Evolutionary conservation across 1,140 invertebrate species (phyloP), one percentile per base, ranked within the genome.

Genomic region (Brachionus rubens): DNA sequence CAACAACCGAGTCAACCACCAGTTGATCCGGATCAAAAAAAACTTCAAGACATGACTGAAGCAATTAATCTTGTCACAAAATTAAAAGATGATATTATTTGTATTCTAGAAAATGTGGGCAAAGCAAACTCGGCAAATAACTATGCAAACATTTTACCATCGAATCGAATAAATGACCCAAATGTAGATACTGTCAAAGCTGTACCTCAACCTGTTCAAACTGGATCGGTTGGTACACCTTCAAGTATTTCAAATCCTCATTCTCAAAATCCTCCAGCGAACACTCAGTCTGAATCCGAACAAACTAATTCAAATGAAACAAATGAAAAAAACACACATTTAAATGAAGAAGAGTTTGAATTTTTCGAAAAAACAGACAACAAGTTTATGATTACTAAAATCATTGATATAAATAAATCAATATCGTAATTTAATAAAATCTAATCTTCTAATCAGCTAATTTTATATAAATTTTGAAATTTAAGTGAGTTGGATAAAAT

Each of bases 41-140:
- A 72, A 40, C 16, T 72, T 50, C 68, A 72, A 30, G 68, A 72
- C 41, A 48, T 72, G 50, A 21, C 6, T 40, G 68, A 72, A 41
- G 50, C 68, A 10, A 48, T 72, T 12, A 33, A 19, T 40, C 28
- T 72, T 3, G 28, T 72, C 12, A 46, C 16, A 19, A 72, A 54
- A 14, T 41, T 72, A 10, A 48, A 41, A 50, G 43, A 72, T 14
- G 46, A 48, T 54, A 72, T 72, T 9, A 47, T 40, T 40, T 2
- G 24, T 28, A 50, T 72, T 7, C 50, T 72, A 33, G 68, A 72
- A 19, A 72, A 72, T 72, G 46, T 72, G 0, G 68, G 28, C 0
- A 72, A 72, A 19, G 43, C 68, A 10, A 72, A 72, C 26, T 72
- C 68, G 10, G 28, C 50, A 7, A 72, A 72, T 54, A 72, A 72